phyloP scores from a whole-genome alignment of 2,888 invertebrate species.

The Escarpia spicata region DNA sequence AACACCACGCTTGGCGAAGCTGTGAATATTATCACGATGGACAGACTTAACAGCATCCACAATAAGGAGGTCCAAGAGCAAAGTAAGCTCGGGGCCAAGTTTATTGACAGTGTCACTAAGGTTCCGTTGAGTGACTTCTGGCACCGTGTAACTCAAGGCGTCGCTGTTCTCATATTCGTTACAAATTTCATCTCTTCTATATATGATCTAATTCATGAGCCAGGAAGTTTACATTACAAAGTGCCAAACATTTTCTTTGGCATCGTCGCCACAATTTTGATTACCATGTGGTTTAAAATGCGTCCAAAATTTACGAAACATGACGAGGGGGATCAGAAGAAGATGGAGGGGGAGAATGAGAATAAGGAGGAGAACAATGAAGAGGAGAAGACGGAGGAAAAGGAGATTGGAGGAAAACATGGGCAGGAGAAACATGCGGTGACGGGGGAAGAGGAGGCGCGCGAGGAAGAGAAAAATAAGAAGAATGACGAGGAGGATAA shows the following conservation, averaged over 20 bases:
- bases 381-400: not conserved
- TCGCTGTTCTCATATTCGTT: not conserved
- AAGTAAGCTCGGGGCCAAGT: not conserved
- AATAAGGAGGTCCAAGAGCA: not conserved
- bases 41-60: not conserved
- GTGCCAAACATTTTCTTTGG: not conserved
- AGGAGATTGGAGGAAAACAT: too few species aligned
- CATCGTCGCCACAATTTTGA: not conserved
- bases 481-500: too few species aligned
- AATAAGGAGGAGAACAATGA: not conserved
- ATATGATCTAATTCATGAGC: not conserved
- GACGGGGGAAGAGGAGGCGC: too few species aligned
- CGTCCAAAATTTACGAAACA: not conserved
- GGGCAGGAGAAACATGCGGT: too few species aligned
- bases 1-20: not conserved
- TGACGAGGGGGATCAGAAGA: not conserved
- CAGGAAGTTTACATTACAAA: not conserved
- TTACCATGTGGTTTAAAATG: not conserved
- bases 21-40: not conserved
- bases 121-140: not conserved
- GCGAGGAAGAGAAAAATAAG: too few species aligned
- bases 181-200: not conserved
- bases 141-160: not conserved
- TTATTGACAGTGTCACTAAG: not conserved
- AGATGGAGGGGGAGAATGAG: not conserved